Evolutionary conservation across 1,140 invertebrate species (phyloP).

Genomic region (Zaprionus inermis): DNA sequence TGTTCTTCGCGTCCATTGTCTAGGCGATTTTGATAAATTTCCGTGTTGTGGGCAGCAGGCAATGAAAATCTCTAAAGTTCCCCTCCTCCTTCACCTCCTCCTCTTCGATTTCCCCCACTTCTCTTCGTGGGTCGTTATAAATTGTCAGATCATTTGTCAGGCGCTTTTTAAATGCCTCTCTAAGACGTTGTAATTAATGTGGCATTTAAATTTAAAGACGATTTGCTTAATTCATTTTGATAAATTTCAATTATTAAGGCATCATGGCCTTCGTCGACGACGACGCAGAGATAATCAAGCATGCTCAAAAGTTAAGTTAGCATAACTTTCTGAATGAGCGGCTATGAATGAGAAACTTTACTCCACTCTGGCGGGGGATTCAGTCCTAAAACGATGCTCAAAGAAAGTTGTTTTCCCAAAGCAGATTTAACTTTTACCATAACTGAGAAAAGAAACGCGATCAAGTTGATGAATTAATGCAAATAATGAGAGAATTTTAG

Average conservation of each 20-base stretch:
- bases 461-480: background rate
- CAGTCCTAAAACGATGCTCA: constrained; percentile 3
- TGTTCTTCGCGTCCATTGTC: constrained; percentile 37
- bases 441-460: constrained; percentile 6
- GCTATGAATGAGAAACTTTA: constrained; percentile 43
- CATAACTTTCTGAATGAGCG: constrained; percentile 51
- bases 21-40: constrained; percentile 49
- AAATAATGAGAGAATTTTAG: background rate
- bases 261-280: constrained; percentile 34
- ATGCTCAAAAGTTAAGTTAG: background rate
- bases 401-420: background rate
- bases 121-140: constrained; percentile 39
- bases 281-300: constrained; percentile 10
- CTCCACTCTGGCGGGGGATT: background rate
- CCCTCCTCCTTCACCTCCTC: background rate
- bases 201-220: constrained; percentile 64
- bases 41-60: constrained; percentile 37
- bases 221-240: constrained; percentile 73
- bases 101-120: background rate
- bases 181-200: constrained; percentile 71
- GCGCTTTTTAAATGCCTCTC: constrained; percentile 46
- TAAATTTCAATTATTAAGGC: constrained; percentile 78
- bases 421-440: background rate
- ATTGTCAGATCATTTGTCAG: constrained; percentile 50
- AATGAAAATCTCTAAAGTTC: background rate